Evolutionary conservation across 2,888 invertebrate species (phyloP).

Genomic region (Rhagonycha fulva): DNA sequence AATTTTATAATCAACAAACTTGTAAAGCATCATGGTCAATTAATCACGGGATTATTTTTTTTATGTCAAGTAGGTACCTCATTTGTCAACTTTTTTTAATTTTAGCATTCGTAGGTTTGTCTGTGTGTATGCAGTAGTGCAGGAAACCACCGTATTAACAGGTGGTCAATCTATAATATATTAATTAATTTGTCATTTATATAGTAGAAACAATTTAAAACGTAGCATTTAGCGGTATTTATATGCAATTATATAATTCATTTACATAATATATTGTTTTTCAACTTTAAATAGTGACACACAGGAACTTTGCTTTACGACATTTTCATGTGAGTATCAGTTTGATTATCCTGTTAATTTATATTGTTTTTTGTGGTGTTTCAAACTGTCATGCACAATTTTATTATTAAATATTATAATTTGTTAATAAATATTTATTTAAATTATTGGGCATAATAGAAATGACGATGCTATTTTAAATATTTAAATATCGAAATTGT

Average conservation of each 20-base stretch:
- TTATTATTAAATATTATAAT: background rate
- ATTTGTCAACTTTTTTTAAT: background rate
- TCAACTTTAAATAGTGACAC: background rate
- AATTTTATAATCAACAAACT: background rate
- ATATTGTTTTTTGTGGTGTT: background rate
- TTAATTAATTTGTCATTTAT: background rate
- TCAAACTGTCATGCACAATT: background rate
- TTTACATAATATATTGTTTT: background rate
- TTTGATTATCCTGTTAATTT: background rate
- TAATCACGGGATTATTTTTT: background rate
- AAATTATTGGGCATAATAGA: background rate
- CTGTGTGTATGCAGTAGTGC: background rate
- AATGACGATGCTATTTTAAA: background rate
- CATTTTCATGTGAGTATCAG: background rate
- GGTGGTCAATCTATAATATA: background rate
- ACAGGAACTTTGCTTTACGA: background rate
- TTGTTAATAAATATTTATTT: background rate
- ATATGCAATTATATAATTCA: background rate
- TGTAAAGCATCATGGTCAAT: background rate
- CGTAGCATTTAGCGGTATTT: background rate
- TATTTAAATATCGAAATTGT: background rate
- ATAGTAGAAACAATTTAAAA: background rate
- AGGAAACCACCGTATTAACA: background rate
- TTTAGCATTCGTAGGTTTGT: background rate
- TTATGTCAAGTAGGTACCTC: background rate